Evolutionary conservation across 2,888 invertebrate species (phyloP).

Genomic region (Tricholauxania praeusta): DNA sequence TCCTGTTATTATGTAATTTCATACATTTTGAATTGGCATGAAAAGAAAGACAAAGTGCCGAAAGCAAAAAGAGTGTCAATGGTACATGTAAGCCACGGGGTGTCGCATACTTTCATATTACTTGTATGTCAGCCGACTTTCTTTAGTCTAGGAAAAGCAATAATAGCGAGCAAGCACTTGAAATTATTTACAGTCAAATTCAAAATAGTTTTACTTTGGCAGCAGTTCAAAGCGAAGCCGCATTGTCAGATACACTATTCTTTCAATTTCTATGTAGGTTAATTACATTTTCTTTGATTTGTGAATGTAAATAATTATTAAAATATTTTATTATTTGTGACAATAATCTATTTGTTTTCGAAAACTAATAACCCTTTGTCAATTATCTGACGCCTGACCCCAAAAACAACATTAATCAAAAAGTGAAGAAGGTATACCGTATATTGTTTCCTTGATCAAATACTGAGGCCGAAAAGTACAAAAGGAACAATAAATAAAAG

Average conservation of each 20-base stretch:
- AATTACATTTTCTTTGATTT: background rate
- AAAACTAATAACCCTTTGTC: too few relatives aligned
- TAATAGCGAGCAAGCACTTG: conserved; percentile 36
- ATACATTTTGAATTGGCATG: conserved; percentile 35
- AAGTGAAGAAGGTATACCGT: too few relatives aligned
- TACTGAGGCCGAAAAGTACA: too few relatives aligned
- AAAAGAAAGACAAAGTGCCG: background rate
- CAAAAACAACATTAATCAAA: too few relatives aligned
- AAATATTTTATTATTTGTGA: too few relatives aligned
- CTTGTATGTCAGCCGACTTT: conserved; percentile 1
- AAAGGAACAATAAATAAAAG: background rate
- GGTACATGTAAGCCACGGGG: background rate
- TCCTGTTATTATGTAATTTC: conserved; percentile 59
- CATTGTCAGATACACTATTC: background rate
- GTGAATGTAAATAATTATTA: too few relatives aligned
- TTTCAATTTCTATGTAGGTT: background rate
- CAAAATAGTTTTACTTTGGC: background rate
- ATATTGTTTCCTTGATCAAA: too few relatives aligned
- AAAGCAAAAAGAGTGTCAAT: background rate
- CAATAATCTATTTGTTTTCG: too few relatives aligned
- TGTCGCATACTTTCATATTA: background rate
- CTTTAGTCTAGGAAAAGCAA: conserved; percentile 16
- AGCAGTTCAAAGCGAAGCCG: too few relatives aligned
- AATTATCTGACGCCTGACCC: too few relatives aligned
- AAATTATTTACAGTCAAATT: conserved; percentile 40